phyloP scores from a whole-genome alignment of 2,888 invertebrate species.

The Crepidodera aurea region DNA sequence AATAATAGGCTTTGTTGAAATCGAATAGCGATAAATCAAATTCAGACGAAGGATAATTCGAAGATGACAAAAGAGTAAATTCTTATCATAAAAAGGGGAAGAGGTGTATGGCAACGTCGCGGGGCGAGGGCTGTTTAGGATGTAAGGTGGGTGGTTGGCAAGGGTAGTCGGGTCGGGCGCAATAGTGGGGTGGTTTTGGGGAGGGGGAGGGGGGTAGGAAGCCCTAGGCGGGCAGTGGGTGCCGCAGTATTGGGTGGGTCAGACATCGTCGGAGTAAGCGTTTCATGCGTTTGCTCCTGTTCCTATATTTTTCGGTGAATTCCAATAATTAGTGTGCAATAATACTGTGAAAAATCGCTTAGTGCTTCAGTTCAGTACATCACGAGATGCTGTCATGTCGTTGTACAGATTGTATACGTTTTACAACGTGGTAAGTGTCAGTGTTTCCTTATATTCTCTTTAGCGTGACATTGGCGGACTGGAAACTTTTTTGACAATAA shows the following conservation, averaged over 20 bases:
- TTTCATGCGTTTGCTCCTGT: slow-evolving; percentile 48
- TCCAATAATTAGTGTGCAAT: slow-evolving; percentile 28
- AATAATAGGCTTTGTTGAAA: neutral
- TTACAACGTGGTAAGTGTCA: slow-evolving; percentile 43
- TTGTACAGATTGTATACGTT: slow-evolving; percentile 30
- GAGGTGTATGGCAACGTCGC: slow-evolving; percentile 42
- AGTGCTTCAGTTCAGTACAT: slow-evolving; percentile 25
- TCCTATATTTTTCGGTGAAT: slow-evolving; percentile 37
- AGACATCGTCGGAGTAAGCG: slow-evolving; percentile 58
- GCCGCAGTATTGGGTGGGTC: slow-evolving; percentile 63
- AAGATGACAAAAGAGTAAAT: slow-evolving; percentile 21
- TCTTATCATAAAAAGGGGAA: slow-evolving; percentile 34
- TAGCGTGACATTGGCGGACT: slow-evolving; percentile 25
- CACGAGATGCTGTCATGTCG: slow-evolving; percentile 40
- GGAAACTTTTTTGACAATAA: slow-evolving; percentile 15
- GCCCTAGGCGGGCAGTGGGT: slow-evolving; percentile 61
- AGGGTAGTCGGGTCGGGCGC: slow-evolving; percentile 49
- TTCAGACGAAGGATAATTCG: neutral
- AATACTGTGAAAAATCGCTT: slow-evolving; percentile 36
- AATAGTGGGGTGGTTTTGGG: slow-evolving; percentile 61
- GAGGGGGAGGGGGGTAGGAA: slow-evolving; percentile 56
- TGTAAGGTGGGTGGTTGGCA: slow-evolving; percentile 38
- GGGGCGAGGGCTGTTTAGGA: slow-evolving; percentile 35
- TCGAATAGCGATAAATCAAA: neutral
- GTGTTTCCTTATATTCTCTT: slow-evolving; percentile 18